A percentile compares a stretch with the other conserved stretches of the same genome.
phyloP scores from a whole-genome alignment of 2,797 vertebrate species.

The Vespertilio murinus region DNA sequence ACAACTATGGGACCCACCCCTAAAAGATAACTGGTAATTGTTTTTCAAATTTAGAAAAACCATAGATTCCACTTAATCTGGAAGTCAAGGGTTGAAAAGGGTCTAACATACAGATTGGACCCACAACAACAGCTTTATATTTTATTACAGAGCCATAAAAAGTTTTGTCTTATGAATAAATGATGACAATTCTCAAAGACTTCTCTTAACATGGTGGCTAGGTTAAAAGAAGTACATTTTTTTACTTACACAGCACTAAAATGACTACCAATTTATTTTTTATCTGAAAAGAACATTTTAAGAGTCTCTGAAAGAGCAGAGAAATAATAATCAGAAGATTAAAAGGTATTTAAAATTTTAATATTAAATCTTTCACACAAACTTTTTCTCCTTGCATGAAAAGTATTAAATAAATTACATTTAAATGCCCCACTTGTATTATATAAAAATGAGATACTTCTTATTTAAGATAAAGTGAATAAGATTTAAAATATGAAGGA shows the following conservation, averaged over 20 bases:
- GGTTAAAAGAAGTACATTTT: not conserved
- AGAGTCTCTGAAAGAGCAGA: conserved; percentile 12
- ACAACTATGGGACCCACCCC: not conserved
- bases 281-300: conserved; percentile 24
- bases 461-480: not conserved
- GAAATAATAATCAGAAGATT: conserved; percentile 31
- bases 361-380: conserved; percentile 28
- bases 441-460: not conserved
- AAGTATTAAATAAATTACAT: conserved; percentile 17
- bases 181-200: not conserved
- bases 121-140: not conserved
- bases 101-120: not conserved
- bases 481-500: not conserved
- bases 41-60: not conserved
- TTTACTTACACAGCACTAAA: conserved; percentile 18
- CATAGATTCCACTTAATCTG: not conserved
- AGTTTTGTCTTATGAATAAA: not conserved
- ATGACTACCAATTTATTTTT: conserved; percentile 17
- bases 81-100: not conserved
- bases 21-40: not conserved
- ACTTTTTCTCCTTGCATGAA: conserved; percentile 14
- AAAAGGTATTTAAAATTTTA: conserved; percentile 37
- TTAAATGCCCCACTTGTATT: not conserved
- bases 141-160: not conserved
- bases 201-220: not conserved